Evolutionary conservation across 2,888 invertebrate genomes (phyloP).

Genomic region (Papilio demoleus): DNA sequence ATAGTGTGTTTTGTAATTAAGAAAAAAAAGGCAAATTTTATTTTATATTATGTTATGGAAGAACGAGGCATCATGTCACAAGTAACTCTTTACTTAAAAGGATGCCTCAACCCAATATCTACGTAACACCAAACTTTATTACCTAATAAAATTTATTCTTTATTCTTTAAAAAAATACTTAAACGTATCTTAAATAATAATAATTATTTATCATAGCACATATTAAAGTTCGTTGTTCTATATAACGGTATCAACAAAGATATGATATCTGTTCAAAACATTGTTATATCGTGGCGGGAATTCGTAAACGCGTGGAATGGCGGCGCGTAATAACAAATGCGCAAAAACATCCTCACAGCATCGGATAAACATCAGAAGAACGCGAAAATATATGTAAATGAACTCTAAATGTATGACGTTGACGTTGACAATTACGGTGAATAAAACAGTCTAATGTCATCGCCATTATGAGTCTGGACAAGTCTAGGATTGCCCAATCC

Average conservation of each 20-base stretch:
- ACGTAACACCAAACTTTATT: too few relatives aligned
- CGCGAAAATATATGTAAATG: slow-evolving; percentile 20
- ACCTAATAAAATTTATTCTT: too few relatives aligned
- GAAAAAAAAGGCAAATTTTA: too few relatives aligned
- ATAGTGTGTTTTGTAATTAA: too few relatives aligned
- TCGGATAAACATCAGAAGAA: slow-evolving; percentile 18
- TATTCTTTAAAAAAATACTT: too few relatives aligned
- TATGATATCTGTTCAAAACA: slow-evolving; percentile 17
- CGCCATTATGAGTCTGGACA: neutral
- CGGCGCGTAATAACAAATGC: slow-evolving; percentile 21
- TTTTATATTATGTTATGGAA: too few relatives aligned
- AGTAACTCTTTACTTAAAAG: too few relatives aligned
- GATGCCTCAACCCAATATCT: too few relatives aligned
- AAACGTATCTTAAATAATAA: neutral
- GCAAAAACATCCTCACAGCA: slow-evolving; percentile 20
- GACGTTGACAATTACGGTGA: neutral
- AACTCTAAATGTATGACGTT: neutral
- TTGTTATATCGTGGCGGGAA: slow-evolving; percentile 2
- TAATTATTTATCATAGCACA: slow-evolving; percentile 1
- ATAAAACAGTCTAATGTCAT: neutral
- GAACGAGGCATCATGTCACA: too few relatives aligned
- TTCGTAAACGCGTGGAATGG: slow-evolving; percentile 15
- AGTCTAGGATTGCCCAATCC: neutral
- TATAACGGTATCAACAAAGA: neutral
- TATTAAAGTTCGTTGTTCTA: slow-evolving; percentile 16